These are phyloP conservation scores for Cinclus cinclus DNA, from an alignment of 2,113 vertebrate species.

Conservation along the genomic window DNA sequence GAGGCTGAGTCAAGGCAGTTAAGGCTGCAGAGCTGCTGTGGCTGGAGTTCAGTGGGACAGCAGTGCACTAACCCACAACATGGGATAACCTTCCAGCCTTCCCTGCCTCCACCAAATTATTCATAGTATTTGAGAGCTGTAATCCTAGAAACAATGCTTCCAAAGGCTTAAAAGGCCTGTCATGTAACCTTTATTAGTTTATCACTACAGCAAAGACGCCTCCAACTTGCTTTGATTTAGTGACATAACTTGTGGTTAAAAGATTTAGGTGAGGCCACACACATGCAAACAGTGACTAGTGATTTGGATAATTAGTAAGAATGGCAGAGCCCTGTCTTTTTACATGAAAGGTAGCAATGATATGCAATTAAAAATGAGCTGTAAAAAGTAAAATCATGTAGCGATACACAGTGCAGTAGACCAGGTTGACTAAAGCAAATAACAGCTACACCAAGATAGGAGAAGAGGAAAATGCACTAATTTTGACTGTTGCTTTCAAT, in stretches of 20 bases:
- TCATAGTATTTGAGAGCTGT: neutral
- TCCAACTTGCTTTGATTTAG: conserved; percentile 74
- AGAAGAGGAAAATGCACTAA: neutral
- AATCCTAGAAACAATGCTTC: conserved; percentile 55
- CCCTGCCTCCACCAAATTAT: neutral
- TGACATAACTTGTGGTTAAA: conserved; percentile 70
- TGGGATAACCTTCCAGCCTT: neutral
- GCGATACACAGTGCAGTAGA: neutral
- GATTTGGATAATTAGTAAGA: conserved; percentile 78
- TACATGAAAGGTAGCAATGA: conserved; percentile 72
- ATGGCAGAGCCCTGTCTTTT: conserved; percentile 73
- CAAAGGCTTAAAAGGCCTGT: conserved; percentile 60
- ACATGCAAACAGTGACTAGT: conserved; percentile 57
- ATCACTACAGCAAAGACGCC: conserved; percentile 37
- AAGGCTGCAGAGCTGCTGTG: neutral
- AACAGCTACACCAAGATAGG: neutral
- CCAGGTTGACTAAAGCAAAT: conserved; percentile 17
- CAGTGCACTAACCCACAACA: neutral
- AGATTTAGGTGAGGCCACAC: conserved; percentile 76
- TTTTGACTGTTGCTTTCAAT: neutral
- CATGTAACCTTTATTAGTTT: conserved; percentile 70
- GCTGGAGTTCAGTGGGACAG: neutral
- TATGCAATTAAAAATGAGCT: conserved; percentile 74
- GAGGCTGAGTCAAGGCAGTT: neutral
- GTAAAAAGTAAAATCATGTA: conserved; percentile 36